Conservation (phyloP, 2,113 vertebrate species). For the Misgurnus mizolepis region DNA sequence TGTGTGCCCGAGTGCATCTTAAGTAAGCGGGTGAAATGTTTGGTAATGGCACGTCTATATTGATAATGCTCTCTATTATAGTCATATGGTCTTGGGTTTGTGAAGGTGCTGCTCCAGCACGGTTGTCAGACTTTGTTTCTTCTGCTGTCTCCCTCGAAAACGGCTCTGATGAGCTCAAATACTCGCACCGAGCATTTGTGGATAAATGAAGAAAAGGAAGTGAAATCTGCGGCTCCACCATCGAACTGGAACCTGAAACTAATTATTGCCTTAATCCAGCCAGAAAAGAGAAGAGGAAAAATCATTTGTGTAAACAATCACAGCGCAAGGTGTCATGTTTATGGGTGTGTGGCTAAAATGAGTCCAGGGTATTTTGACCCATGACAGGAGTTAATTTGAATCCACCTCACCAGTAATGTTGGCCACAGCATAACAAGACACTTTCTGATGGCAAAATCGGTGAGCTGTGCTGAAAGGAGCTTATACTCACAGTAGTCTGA, state of each 20-base stretch:
- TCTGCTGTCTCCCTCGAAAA: slow-evolving; percentile 35
- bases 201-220: slow-evolving; percentile 11
- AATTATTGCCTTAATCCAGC: slow-evolving; percentile 55
- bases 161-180: slow-evolving; percentile 9
- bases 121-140: slow-evolving; percentile 45
- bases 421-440: slow-evolving; percentile 10
- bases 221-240: slow-evolving; percentile 37
- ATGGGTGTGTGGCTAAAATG: slow-evolving; percentile 2
- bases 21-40: slow-evolving; percentile 13
- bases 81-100: slow-evolving; percentile 1
- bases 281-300: slow-evolving; percentile 37
- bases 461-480: not conserved
- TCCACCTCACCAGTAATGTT: not conserved
- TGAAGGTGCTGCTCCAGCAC: slow-evolving; percentile 22
- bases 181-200: not conserved
- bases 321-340: slow-evolving; percentile 17
- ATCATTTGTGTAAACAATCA: slow-evolving; percentile 43
- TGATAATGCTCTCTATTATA: slow-evolving; percentile 43
- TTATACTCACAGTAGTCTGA: not conserved
- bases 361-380: slow-evolving; percentile 16
- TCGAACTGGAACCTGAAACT: slow-evolving; percentile 59
- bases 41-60: slow-evolving; percentile 40
- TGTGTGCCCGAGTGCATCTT: not conserved
- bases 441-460: not conserved
- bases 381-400: slow-evolving; percentile 41